phyloP scores from a whole-genome alignment of 1,140 invertebrate genomes.

The Phocides pigmalion region DNA sequence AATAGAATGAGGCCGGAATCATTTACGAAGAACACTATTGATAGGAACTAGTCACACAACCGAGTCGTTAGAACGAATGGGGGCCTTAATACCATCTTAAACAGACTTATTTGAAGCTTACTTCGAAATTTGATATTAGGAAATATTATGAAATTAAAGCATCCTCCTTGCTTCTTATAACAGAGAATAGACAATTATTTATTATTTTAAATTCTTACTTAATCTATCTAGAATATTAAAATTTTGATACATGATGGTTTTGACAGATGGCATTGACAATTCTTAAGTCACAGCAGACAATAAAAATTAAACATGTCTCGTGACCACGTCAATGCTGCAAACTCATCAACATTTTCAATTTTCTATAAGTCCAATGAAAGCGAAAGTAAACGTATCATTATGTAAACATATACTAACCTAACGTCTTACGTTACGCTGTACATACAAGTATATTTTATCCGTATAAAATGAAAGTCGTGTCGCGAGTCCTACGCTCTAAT shows the following conservation, averaged over 20 bases:
- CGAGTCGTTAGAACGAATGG: not conserved
- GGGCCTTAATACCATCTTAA: too few relatives aligned
- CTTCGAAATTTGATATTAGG: too few relatives aligned
- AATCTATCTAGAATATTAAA: too few relatives aligned
- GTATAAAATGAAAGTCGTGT: constrained; percentile 80
- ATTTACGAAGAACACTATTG: constrained; percentile 14
- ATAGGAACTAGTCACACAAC: constrained; percentile 6
- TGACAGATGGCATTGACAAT: too few relatives aligned
- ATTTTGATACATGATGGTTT: too few relatives aligned
- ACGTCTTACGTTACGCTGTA: constrained; percentile 48
- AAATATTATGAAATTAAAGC: too few relatives aligned
- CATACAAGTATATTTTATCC: constrained; percentile 55
- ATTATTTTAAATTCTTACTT: too few relatives aligned
- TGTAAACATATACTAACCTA: constrained; percentile 33
- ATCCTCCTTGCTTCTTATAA: too few relatives aligned
- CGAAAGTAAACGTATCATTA: constrained; percentile 52
- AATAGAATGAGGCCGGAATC: not conserved
- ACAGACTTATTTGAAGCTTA: too few relatives aligned
- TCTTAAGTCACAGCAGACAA: constrained; percentile 5
- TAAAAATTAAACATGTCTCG: constrained; percentile 25
- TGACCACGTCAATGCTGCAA: constrained; percentile 16
- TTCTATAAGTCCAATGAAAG: constrained; percentile 55
- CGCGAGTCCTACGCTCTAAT: constrained; percentile 75
- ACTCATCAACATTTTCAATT: constrained; percentile 43
- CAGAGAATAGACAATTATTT: too few relatives aligned